Base-by-base conservation (phyloP, 2,113 vertebrate genomes). In the Andinoacara biseriatus region DNA sequence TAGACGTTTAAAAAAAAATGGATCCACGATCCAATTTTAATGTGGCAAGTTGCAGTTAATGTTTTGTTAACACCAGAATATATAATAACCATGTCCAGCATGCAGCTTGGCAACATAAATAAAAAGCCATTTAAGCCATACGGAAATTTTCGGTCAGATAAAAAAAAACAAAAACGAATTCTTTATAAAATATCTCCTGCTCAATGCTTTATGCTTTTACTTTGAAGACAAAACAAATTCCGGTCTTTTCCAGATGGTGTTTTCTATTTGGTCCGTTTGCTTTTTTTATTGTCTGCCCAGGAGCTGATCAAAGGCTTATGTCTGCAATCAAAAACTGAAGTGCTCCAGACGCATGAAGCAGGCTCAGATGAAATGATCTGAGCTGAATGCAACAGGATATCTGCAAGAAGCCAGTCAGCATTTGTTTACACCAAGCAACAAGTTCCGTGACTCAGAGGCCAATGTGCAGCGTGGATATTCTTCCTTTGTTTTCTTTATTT, bases 321-420 rank as follows among this genome's bases (percentile, higher is more conserved):
- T 87, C 76, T 78, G 86, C 79, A 76, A 81, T 88, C 86, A 92
- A 24, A 83, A 72, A 38, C 38, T 84, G 80, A 82, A 86, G 74
- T 63, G 80, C 69, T 75, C 46, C 79, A 79, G 78, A 49, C n/a
- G 0, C 20, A 10, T 5, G 63, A 76, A 31, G 65, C 59, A 54
- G 67, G 26, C 67, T 72, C 46, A 33, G 46, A 72, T 40, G 81
- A 88, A 74, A 52, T 40, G 43, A 60, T 52, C 17, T 7, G 67
- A 65, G 82, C 76, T 38, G 82, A 62, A 54, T 60, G 29, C 60
- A 29, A 57, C 82, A 58, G 67, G 60, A 17, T 72, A 11, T 52
- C 17, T 35, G 77, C 76, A 5, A 43, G 38, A 14, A 52, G 58
- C 2, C 24, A 5, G 13, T 43, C 43, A 26, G 7, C 46, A 72